These are phyloP conservation scores for Aleiodes leptofemur DNA, from an alignment of 2,888 invertebrate species.

Conservation along the genomic window DNA sequence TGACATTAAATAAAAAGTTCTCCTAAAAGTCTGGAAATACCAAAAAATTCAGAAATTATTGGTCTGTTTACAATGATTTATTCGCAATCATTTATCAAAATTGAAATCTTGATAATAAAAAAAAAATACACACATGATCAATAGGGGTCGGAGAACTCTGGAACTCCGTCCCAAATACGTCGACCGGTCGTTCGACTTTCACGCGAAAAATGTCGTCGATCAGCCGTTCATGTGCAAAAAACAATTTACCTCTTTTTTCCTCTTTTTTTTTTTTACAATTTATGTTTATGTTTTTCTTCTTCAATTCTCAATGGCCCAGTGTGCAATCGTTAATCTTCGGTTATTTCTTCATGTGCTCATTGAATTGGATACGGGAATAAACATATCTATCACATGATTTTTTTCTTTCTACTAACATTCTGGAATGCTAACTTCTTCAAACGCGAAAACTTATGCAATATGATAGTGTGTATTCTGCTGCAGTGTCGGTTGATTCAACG, in stretches of 20 bases:
- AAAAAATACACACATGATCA: constrained; percentile 25
- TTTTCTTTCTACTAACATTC: too few relatives aligned
- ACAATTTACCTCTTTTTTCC: constrained; percentile 5
- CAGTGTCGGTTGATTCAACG: constrained; percentile 52
- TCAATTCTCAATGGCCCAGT: background rate
- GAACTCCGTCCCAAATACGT: constrained; percentile 45
- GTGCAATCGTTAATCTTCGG: too few relatives aligned
- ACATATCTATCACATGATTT: constrained; percentile 42
- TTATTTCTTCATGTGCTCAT: background rate
- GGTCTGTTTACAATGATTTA: background rate
- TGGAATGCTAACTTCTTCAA: constrained; percentile 8
- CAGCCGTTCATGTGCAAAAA: constrained; percentile 27
- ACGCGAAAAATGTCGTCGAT: constrained; percentile 57
- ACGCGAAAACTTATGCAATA: constrained; percentile 16
- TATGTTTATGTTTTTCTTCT: background rate
- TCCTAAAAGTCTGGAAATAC: too few relatives aligned
- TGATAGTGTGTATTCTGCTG: background rate
- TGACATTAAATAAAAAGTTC: too few relatives aligned
- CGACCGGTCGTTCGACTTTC: constrained; percentile 56
- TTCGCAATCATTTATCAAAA: background rate
- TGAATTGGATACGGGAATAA: background rate
- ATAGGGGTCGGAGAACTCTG: constrained; percentile 28
- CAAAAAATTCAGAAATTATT: background rate
- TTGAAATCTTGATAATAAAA: background rate
- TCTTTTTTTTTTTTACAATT: background rate